These are phyloP conservation scores for Microcebus ravelobensis DNA, from an alignment of 2,113 vertebrate genomes.

Conservation along the genomic window DNA sequence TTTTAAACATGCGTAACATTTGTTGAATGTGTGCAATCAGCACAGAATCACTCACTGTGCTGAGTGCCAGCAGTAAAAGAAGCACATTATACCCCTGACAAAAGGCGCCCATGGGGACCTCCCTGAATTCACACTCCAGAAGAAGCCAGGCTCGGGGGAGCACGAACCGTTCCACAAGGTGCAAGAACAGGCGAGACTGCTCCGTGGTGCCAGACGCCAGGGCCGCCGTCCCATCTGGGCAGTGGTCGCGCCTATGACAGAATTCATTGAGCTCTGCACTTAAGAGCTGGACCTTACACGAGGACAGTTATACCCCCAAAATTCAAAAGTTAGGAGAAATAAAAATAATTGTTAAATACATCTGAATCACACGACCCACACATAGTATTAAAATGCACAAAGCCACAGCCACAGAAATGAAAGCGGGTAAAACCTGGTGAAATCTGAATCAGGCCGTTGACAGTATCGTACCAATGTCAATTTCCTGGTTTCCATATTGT, in stretches of 20 bases:
- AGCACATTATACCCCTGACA: background rate
- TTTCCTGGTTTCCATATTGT: background rate
- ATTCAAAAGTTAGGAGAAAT: background rate
- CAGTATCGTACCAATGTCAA: accelerated
- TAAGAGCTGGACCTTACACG: background rate
- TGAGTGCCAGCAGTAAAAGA: background rate
- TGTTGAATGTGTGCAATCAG: background rate
- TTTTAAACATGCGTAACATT: background rate
- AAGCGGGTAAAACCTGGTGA: background rate
- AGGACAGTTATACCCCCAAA: background rate
- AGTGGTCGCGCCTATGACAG: accelerated
- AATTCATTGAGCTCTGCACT: accelerated
- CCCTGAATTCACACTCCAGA: background rate
- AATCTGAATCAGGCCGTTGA: background rate
- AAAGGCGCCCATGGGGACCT: background rate
- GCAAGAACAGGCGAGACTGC: background rate
- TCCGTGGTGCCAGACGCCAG: background rate
- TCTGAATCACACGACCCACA: background rate
- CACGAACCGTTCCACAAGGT: background rate
- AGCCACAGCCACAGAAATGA: background rate
- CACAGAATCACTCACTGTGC: background rate
- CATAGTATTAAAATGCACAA: background rate
- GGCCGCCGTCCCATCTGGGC: background rate
- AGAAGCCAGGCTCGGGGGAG: background rate
- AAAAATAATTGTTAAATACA: background rate